A percentile compares a stretch with the other conserved stretches of the same genome.
Conservation (phyloP, 2,113 vertebrate species). For the Spheniscus mendiculus region DNA sequence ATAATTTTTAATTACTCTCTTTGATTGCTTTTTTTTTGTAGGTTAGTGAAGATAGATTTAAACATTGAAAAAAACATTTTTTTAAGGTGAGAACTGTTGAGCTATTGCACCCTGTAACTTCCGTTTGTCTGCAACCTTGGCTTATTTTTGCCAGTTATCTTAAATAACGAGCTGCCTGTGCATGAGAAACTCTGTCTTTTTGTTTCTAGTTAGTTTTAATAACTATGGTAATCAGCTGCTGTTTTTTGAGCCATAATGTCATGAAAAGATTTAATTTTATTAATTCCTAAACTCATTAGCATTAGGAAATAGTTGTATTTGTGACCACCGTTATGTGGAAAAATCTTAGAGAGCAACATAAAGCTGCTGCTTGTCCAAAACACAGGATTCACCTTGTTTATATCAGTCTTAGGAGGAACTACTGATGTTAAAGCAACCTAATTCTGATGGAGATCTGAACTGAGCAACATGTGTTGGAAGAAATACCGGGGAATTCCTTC, state of each 20-base stretch:
- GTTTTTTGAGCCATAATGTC: background rate
- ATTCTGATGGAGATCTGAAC: background rate
- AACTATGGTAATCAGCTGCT: background rate
- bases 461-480: accelerated
- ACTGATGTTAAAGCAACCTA: background rate
- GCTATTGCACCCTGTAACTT: background rate
- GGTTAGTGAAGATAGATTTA: background rate
- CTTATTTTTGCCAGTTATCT: background rate
- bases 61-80: background rate
- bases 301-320: background rate
- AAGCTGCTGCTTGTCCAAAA: background rate
- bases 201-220: background rate
- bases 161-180: background rate
- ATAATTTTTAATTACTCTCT: background rate
- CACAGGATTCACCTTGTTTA: background rate
- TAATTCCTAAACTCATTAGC: background rate
- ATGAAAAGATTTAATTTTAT: background rate
- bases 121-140: background rate
- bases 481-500: background rate
- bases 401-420: background rate
- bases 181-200: background rate
- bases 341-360: accelerated
- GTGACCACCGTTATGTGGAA: background rate
- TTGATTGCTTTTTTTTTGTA: background rate
- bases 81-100: background rate